Conservation (phyloP, 1,140 invertebrate species). For the Neocloeon triangulifer region DNA sequence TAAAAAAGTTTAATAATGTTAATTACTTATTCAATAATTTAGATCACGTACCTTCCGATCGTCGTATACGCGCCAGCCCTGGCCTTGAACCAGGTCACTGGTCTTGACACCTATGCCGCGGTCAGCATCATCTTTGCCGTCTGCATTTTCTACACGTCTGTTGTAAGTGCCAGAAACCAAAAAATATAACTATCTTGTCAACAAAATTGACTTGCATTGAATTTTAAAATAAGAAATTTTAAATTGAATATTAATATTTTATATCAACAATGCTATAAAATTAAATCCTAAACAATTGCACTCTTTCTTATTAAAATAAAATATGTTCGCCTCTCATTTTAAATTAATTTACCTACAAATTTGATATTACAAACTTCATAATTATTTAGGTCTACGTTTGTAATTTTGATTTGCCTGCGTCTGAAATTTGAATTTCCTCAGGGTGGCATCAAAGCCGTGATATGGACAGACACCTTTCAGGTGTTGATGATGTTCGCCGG, state of each 20-base stretch:
- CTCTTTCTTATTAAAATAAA: too few species aligned
- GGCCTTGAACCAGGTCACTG: constrained; percentile 77
- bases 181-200: too few species aligned
- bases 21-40: constrained; percentile 5
- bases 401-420: constrained; percentile 1
- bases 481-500: constrained; percentile 35
- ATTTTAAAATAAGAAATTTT: too few species aligned
- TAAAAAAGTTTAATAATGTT: too few species aligned
- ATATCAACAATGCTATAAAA: too few species aligned
- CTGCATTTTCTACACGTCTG: constrained; percentile 74
- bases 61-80: constrained; percentile 78
- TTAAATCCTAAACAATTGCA: too few species aligned
- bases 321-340: background rate
- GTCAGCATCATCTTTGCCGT: constrained; percentile 55
- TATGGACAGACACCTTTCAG: constrained; percentile 83
- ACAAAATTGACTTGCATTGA: too few species aligned
- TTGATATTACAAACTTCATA: constrained; percentile 1
- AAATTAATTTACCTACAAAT: background rate
- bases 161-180: too few species aligned
- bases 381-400: constrained; percentile 26
- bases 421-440: constrained; percentile 21
- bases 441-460: constrained; percentile 86
- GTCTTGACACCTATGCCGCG: constrained; percentile 52
- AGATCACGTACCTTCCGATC: constrained; percentile 75
- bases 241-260: too few species aligned